A percentile compares a stretch with the other conserved stretches of the same genome.
Evolutionary conservation across 2,113 vertebrate genomes (phyloP).

Genomic region (Caracal caracal): DNA sequence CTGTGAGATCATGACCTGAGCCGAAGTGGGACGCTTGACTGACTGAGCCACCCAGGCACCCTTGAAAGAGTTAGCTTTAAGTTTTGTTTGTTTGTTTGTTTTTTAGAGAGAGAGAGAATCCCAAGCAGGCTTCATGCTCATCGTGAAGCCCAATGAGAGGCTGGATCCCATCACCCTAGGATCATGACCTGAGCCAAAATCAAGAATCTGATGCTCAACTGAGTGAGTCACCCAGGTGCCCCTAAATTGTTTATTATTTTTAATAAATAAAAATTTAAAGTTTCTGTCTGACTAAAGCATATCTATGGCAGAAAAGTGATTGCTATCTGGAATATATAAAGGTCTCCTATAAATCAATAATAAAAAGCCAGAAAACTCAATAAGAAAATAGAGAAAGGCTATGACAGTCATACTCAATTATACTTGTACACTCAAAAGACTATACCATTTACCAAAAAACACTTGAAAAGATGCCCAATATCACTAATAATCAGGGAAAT

Average conservation of each 20-base stretch:
- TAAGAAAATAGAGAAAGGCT: not conserved
- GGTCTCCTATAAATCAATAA: not conserved
- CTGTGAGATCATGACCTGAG: too few species aligned
- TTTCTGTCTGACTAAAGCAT: not conserved
- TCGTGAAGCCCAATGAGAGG: too few species aligned
- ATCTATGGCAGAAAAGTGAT: not conserved
- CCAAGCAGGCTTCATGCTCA: too few species aligned
- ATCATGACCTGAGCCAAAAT: too few species aligned
- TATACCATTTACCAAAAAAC: not conserved
- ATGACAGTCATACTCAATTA: not conserved
- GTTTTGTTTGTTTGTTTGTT: too few species aligned
- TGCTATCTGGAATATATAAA: not conserved
- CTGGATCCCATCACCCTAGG: too few species aligned
- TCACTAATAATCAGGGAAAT: not conserved
- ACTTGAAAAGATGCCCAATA: not conserved
- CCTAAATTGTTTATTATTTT: not conserved
- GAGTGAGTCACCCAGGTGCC: too few species aligned
- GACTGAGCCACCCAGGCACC: too few species aligned
- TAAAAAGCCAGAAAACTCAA: not conserved
- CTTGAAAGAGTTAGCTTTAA: too few species aligned
- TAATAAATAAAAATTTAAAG: not conserved
- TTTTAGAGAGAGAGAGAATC: too few species aligned
- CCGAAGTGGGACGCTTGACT: too few species aligned
- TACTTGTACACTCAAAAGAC: not conserved
- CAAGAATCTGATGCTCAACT: too few species aligned